Evolutionary conservation across 2,113 vertebrate genomes (phyloP).

Genomic region (Thalassoma bifasciatum): DNA sequence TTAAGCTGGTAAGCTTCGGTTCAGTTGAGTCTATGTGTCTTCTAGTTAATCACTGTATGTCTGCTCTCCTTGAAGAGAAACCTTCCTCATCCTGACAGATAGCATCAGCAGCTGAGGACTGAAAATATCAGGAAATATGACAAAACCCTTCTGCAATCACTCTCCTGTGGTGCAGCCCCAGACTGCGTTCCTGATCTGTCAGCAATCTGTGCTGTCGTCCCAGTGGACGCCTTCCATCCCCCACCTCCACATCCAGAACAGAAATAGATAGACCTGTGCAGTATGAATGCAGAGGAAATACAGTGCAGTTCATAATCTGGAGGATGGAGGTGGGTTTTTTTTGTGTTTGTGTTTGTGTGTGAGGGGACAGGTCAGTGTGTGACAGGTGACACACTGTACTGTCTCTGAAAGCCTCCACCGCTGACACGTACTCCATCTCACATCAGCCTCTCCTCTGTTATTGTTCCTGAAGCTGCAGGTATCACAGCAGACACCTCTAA

Average conservation of each 20-base stretch:
- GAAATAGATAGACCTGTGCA: conserved; percentile 16
- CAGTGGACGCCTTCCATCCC: conserved; percentile 23
- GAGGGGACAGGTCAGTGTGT: conserved; percentile 34
- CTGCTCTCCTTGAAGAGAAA: conserved; percentile 21
- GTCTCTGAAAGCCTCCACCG: conserved; percentile 20
- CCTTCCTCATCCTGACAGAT: conserved; percentile 53
- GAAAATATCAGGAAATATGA: conserved; percentile 44
- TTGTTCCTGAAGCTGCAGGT: conserved; percentile 18
- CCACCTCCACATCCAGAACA: conserved; percentile 21
- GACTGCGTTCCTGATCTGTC: conserved; percentile 46
- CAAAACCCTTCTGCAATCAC: conserved; percentile 42
- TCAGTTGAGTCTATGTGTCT: conserved; percentile 25
- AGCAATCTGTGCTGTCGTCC: conserved; percentile 20
- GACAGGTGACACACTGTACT: conserved; percentile 27
- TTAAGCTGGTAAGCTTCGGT: conserved; percentile 51
- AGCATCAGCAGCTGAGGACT: not conserved
- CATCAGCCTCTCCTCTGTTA: conserved; percentile 44
- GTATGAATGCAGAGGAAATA: conserved; percentile 1
- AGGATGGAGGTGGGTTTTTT: conserved; percentile 4
- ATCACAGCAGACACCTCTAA: conserved; percentile 51
- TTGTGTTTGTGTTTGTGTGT: conserved; percentile 5
- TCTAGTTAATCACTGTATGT: conserved; percentile 36
- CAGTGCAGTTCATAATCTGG: not conserved
- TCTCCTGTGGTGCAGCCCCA: conserved; percentile 38
- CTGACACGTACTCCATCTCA: conserved; percentile 48